Percentiles rank a stretch among this genome's conserved stretches.
These are phyloP conservation scores for Apis mellifera DNA, from an alignment of 1,140 invertebrate species.

Conservation along the genomic window DNA sequence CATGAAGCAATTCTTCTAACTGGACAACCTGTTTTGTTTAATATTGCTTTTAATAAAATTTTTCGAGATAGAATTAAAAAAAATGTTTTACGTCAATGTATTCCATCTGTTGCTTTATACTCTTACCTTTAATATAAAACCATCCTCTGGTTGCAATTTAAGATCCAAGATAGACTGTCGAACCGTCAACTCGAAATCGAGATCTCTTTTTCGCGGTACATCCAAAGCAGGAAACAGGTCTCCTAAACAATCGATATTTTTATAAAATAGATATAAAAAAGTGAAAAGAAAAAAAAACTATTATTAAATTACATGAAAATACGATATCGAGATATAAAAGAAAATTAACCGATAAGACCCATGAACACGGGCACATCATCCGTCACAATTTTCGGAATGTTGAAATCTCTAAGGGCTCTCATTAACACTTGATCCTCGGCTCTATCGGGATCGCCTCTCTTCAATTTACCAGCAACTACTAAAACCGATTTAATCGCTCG, in stretches of 20 bases:
- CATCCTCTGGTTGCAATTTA: slow-evolving; percentile 94
- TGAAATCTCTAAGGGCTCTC: slow-evolving; percentile 95
- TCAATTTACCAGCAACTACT: slow-evolving; percentile 92
- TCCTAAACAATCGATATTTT: slow-evolving; percentile 64
- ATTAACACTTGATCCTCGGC: slow-evolving; percentile 89
- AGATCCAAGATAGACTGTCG: slow-evolving; percentile 90
- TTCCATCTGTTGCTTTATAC: no score
- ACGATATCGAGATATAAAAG: no score
- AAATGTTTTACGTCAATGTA: no score
- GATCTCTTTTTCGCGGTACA: slow-evolving; percentile 88
- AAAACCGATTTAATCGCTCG: slow-evolving; percentile 93
- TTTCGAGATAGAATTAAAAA: no score
- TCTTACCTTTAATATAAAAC: slow-evolving; percentile 90
- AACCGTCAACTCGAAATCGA: slow-evolving; percentile 92
- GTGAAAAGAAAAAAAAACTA: no score
- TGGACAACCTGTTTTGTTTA: slow-evolving; percentile 88
- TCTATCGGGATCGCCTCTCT: slow-evolving; percentile 89
- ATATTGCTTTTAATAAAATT: neutral
- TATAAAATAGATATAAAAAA: neutral
- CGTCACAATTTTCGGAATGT: slow-evolving; percentile 97
- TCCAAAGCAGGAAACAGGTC: slow-evolving; percentile 94
- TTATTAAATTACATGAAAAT: no score
- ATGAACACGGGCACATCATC: slow-evolving; percentile 94
- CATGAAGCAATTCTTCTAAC: slow-evolving; percentile 94
- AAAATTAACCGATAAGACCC: slow-evolving; percentile 89